Conservation (phyloP, 2,113 vertebrate species). For the Lepidothrix coronata region DNA sequence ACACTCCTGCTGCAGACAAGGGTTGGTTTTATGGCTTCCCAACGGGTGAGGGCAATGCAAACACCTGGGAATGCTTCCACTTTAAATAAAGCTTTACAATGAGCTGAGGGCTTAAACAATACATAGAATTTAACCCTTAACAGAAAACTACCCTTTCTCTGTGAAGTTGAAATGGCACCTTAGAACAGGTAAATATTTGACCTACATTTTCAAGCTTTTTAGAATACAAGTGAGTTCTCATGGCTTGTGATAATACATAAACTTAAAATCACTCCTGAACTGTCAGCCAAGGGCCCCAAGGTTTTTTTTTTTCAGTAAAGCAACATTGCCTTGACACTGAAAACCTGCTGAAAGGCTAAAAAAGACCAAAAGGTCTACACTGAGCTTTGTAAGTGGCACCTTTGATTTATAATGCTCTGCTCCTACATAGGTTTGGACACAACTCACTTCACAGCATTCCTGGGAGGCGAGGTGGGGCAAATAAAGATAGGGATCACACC, state of each 20-base stretch:
- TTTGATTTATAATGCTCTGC: not conserved
- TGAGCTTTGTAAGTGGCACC: not conserved
- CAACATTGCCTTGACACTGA: not conserved
- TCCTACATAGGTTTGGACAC: not conserved
- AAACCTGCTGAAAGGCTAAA: not conserved
- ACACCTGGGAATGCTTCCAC: not conserved
- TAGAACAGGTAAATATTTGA: not conserved
- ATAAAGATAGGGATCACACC: not conserved
- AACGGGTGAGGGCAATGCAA: not conserved
- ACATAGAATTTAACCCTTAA: not conserved
- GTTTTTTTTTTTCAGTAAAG: not conserved
- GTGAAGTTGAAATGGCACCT: not conserved
- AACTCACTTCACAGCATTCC: conserved; percentile 10
- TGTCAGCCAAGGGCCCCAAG: not conserved
- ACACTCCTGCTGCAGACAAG: not conserved
- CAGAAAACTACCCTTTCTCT: not conserved
- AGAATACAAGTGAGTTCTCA: not conserved
- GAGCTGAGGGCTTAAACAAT: not conserved
- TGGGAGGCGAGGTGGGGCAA: not conserved
- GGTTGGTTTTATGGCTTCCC: not conserved
- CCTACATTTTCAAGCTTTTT: not conserved
- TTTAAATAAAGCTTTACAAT: not conserved
- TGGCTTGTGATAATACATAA: not conserved
- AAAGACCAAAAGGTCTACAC: not conserved
- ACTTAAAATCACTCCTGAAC: not conserved